A percentile compares a stretch with the other conserved stretches of the same genome.
Evolutionary conservation across 2,113 vertebrate genomes (phyloP).

Genomic region (Myiozetetes cayanensis): DNA sequence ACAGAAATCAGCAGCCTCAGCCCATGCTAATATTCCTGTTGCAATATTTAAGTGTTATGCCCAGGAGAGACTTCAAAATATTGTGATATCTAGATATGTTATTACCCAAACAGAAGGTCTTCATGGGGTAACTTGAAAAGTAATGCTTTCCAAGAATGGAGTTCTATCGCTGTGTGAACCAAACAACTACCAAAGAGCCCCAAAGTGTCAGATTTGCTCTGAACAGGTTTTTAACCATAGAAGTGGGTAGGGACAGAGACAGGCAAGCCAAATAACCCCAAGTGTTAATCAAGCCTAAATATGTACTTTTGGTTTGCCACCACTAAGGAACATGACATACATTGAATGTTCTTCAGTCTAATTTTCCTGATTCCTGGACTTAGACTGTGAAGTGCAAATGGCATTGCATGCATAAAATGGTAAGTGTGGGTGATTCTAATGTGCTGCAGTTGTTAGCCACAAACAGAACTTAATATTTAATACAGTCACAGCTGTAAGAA

Average conservation of each 20-base stretch:
- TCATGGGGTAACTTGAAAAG: neutral
- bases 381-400: neutral
- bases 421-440: neutral
- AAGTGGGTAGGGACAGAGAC: neutral
- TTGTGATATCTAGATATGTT: neutral
- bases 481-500: neutral
- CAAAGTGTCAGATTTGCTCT: neutral
- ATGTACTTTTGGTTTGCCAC: neutral
- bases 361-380: neutral
- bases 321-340: neutral
- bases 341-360: neutral
- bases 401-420: neutral
- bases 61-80: neutral
- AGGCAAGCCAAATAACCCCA: neutral
- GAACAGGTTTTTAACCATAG: neutral
- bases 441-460: neutral
- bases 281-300: neutral
- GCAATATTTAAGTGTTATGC: neutral
- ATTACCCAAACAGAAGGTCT: neutral
- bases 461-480: neutral
- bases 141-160: neutral
- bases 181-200: neutral
- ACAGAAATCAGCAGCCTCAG: neutral
- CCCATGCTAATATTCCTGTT: neutral
- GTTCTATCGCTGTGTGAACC: neutral